Percentiles rank a stretch among this genome's conserved stretches.
Evolutionary conservation across 2,797 vertebrate genomes (phyloP).

Genomic region (Enteromius unitaeniatus): DNA sequence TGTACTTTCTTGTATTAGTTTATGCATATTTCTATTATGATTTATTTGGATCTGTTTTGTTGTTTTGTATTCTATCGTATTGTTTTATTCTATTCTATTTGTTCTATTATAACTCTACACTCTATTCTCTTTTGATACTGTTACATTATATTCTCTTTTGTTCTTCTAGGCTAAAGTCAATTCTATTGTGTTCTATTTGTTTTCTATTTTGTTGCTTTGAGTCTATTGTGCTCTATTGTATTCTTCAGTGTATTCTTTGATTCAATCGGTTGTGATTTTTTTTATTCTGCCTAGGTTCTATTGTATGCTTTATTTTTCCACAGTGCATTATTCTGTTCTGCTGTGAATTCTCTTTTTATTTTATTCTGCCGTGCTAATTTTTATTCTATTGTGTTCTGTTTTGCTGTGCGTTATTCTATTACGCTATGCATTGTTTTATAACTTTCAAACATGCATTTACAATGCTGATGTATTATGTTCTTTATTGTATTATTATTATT

Average conservation of each 20-base stretch:
- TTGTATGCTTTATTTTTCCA: not conserved
- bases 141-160: not conserved
- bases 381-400: not conserved
- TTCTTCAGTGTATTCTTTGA: not conserved
- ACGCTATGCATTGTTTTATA: not conserved
- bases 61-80: not conserved
- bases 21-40: not conserved
- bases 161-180: not conserved
- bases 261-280: not conserved
- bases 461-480: not conserved
- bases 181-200: not conserved
- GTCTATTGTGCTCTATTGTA: not conserved
- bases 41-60: not conserved
- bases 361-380: not conserved
- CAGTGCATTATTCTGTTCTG: not conserved
- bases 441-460: not conserved
- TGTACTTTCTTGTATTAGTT: not conserved
- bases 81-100: not conserved
- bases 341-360: not conserved
- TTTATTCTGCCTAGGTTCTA: not conserved
- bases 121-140: not conserved
- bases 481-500: not conserved
- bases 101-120: not conserved
- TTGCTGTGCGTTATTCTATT: not conserved
- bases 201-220: not conserved